Percentiles rank a stretch among this genome's conserved stretches.
Evolutionary conservation across 2,113 vertebrate species (phyloP).

Genomic region (Festucalex cinctus): DNA sequence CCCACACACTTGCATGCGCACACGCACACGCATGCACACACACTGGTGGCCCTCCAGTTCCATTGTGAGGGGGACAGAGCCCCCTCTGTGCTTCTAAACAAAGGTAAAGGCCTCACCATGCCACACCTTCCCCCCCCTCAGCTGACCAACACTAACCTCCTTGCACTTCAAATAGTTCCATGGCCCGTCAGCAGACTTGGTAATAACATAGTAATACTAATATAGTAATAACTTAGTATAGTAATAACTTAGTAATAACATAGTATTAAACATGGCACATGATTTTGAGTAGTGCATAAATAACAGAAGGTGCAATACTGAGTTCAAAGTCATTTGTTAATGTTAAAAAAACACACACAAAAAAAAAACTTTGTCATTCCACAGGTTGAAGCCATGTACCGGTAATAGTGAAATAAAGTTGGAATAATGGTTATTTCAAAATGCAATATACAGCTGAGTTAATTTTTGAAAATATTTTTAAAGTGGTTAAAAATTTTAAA

Average conservation of each 20-base stretch:
- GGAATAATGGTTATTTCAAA: no score
- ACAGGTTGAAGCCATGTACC: no score
- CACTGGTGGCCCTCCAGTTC: constrained; percentile 15
- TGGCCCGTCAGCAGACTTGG: not conserved
- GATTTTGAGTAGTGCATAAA: not conserved
- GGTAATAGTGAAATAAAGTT: no score
- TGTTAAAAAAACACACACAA: no score
- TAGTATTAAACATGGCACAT: not conserved
- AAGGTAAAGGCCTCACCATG: constrained; percentile 55
- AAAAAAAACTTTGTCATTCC: no score
- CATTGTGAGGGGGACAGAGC: constrained; percentile 58
- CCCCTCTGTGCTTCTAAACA: constrained; percentile 66
- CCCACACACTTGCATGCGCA: constrained; percentile 23
- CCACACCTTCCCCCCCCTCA: constrained; percentile 46
- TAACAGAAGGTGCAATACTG: not conserved
- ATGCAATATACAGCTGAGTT: no score
- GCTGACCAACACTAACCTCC: constrained; percentile 8
- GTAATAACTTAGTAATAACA: not conserved
- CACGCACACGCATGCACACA: constrained; percentile 7
- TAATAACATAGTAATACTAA: not conserved
- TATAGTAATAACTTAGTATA: not conserved
- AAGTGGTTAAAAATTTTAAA: no score
- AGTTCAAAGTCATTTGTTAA: not conserved
- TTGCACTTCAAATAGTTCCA: not conserved
- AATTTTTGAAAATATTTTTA: no score